These are phyloP conservation scores for Pangasius macronema DNA, from an alignment of 2,797 vertebrate species.

Conservation along the genomic window DNA sequence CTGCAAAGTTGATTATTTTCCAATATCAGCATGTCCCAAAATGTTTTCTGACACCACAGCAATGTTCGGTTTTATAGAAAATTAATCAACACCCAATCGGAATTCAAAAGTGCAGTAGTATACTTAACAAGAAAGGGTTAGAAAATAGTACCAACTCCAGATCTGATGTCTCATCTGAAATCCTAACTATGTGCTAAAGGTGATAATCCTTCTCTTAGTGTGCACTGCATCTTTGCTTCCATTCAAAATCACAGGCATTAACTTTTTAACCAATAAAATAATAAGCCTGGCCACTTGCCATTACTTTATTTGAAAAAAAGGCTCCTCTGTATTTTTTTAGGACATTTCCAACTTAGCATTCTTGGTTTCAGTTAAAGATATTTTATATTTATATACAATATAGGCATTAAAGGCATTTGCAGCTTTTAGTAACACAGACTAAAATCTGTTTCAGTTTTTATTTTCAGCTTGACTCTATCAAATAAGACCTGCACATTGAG, in stretches of 20 bases:
- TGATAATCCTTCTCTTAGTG: neutral
- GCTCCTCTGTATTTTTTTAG: neutral
- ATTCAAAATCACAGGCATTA: neutral
- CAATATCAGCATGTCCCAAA: too few species aligned
- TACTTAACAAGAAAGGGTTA: neutral
- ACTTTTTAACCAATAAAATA: neutral
- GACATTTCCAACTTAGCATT: neutral
- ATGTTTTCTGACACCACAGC: too few species aligned
- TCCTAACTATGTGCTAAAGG: neutral
- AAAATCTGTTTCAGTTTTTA: neutral
- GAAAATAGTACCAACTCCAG: neutral
- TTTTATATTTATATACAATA: neutral
- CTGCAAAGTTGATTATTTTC: too few species aligned
- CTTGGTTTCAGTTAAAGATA: too few species aligned
- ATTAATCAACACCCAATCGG: neutral
- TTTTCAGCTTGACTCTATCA: neutral
- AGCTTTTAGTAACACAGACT: neutral
- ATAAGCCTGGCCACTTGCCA: neutral
- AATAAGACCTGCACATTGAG: neutral
- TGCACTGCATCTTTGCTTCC: neutral
- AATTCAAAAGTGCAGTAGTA: neutral
- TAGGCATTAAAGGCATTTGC: neutral
- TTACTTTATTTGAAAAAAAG: neutral
- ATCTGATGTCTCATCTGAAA: neutral
- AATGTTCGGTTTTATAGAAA: neutral